Conservation (phyloP, 92 coral and sea anemone genomes). For the Micromussa lordhowensis region DNA sequence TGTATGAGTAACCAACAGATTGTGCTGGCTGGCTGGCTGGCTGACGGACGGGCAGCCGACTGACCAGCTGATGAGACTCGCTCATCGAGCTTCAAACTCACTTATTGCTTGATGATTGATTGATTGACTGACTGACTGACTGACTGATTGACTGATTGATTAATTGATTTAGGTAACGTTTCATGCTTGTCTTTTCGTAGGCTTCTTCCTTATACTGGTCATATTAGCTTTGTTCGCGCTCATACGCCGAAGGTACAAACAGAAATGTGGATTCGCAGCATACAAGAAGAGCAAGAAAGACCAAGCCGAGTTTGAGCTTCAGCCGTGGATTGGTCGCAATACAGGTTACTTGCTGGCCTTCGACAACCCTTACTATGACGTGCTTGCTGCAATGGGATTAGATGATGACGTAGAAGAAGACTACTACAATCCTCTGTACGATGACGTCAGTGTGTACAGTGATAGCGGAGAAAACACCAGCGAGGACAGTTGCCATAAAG, state of each 20-base stretch:
- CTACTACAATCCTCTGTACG: conserved; percentile 89
- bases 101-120: not conserved
- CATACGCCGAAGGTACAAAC: conserved; percentile 75
- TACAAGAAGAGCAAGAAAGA: conserved; percentile 76
- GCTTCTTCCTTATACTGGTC: conserved; percentile 65
- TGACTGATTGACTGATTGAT: not conserved
- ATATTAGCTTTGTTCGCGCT: conserved; percentile 72
- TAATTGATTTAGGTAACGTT: too few species aligned
- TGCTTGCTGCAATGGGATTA: conserved; percentile 96
- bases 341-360: conserved; percentile 93
- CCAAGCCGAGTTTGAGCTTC: conserved; percentile 91
- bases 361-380: conserved; percentile 98
- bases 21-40: not conserved
- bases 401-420: conserved; percentile 98
- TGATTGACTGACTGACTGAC: not conserved
- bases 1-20: not conserved
- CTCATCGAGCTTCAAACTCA: too few species aligned
- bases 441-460: conserved; percentile 81
- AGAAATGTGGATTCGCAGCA: conserved; percentile 52
- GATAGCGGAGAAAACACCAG: conserved; percentile 85
- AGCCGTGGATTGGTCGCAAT: conserved; percentile 81
- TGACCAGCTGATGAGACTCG: too few species aligned
- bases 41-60: not conserved
- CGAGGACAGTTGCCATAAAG: conserved; percentile 84
- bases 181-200: conserved; percentile 30